phyloP scores from a whole-genome alignment of 2,888 invertebrate genomes.

The Achlya flavicornis region DNA sequence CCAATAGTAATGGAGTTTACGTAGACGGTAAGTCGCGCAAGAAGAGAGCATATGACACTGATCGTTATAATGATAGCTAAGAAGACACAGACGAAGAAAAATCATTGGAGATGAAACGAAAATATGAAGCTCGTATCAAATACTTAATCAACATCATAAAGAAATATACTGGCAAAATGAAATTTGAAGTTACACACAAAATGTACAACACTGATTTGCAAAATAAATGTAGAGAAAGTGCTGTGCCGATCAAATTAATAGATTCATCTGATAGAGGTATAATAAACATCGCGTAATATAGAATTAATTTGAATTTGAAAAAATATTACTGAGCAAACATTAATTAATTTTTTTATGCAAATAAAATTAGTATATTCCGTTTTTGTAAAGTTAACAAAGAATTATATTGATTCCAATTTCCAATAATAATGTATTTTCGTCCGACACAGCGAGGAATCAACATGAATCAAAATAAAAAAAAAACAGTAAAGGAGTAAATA shows the following conservation, averaged over 20 bases:
- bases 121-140: slow-evolving; percentile 72
- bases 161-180: slow-evolving; percentile 70
- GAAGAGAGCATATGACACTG: slow-evolving; percentile 79
- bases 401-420: slow-evolving; percentile 28
- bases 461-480: slow-evolving; percentile 24
- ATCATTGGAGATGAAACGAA: slow-evolving; percentile 67
- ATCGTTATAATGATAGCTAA: slow-evolving; percentile 78
- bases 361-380: too few relatives aligned
- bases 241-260: slow-evolving; percentile 69
- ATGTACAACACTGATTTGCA: slow-evolving; percentile 81
- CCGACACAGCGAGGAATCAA: slow-evolving; percentile 30
- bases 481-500: slow-evolving; percentile 32
- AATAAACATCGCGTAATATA: too few relatives aligned
- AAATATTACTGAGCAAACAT: background rate
- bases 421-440: slow-evolving; percentile 26
- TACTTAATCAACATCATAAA: slow-evolving; percentile 65
- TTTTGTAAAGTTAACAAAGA: too few relatives aligned
- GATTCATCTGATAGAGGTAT: slow-evolving; percentile 23
- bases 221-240: slow-evolving; percentile 76
- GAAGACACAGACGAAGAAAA: slow-evolving; percentile 76
- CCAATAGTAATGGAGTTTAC: slow-evolving; percentile 9
- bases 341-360: too few relatives aligned
- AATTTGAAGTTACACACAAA: slow-evolving; percentile 73
- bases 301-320: background rate
- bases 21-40: slow-evolving; percentile 64